Conservation (phyloP, 2,113 vertebrate species). For the Poecilia latipinna region DNA sequence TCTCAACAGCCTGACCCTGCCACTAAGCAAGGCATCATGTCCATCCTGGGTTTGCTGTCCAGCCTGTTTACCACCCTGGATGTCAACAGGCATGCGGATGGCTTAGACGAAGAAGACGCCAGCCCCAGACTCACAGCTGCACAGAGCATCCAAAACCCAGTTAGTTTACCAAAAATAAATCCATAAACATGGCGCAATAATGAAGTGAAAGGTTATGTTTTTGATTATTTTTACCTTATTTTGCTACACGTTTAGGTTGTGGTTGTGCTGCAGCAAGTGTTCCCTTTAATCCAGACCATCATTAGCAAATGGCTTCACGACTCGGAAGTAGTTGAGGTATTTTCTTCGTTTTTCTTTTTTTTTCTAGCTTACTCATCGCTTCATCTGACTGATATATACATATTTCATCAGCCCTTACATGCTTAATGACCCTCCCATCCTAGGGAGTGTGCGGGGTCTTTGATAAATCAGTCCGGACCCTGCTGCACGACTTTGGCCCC, state of each 20-base stretch:
- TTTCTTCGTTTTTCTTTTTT: neutral
- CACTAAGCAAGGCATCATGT: constrained; percentile 90
- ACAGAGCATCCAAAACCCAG: constrained; percentile 87
- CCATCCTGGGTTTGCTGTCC: constrained; percentile 93
- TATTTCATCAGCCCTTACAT: neutral
- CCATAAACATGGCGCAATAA: neutral
- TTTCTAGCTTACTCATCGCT: neutral
- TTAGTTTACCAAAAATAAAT: constrained; percentile 69
- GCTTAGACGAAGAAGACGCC: constrained; percentile 80
- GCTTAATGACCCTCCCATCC: constrained; percentile 10
- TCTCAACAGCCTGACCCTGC: constrained; percentile 85
- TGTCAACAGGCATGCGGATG: constrained; percentile 85
- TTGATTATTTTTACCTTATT: neutral
- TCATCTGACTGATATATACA: neutral
- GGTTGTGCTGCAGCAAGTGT: constrained; percentile 93
- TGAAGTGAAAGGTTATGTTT: neutral
- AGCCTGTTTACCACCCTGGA: constrained; percentile 95
- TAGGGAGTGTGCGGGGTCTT: constrained; percentile 96
- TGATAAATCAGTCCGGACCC: constrained; percentile 94
- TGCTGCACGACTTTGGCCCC: constrained; percentile 92
- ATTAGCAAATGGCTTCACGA: constrained; percentile 96
- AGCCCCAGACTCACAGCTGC: constrained; percentile 77
- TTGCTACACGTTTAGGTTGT: constrained; percentile 83
- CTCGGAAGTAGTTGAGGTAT: constrained; percentile 95
- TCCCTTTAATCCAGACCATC: constrained; percentile 92